Base-by-base conservation (phyloP, 2,888 invertebrate species). In the Drosophila fungiperda region DNA sequence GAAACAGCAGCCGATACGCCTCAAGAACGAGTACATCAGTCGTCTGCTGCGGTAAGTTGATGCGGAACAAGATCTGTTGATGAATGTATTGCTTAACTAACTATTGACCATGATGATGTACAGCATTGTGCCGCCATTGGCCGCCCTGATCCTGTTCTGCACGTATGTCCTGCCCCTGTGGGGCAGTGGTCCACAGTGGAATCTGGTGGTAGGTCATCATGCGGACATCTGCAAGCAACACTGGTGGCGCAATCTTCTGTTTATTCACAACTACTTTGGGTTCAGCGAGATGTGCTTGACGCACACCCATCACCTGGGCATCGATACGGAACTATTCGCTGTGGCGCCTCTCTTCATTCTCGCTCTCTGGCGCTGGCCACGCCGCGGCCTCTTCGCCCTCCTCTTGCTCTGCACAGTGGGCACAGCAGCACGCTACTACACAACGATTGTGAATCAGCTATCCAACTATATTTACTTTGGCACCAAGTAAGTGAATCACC, bases 201-300 rank as follows among this genome's bases (percentile, higher is more conserved):
- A 95, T 86, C 93, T 95, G 23, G 95, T 96, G 0, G 94, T 96
- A 8, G 94, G 94, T 0, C 95, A 95, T 82, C 95, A 96, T 90
- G 94, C 96, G 0, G 94, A 95, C 53, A 94, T 95, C 64, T 96
- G 96, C 91, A 95, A 96, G 90, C 93, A 94, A 82, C 94, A 95
- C 66, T 96, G 96, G 95, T 96, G 96, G 96, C 94, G 95, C 82
- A 96, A 96, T 87, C 93, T 96, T 73, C 91, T 96, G 1, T 96
- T 96, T 79, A 95, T 96, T 63, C 96, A 96, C 86, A 96, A 96
- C 90, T 96, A 96, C 88, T 96, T 95, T 86, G 96, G 96, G 48
- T 96, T 96, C 83, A 94, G 95, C 84, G 95, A 96, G 82, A 96
- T 96, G 95, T 96, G 96, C 85, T 92, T 96, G 29, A 96, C 96